A percentile compares a stretch with the other conserved stretches of the same genome.
phyloP scores from a whole-genome alignment of 1,140 invertebrate genomes.

The Nomia melanderi region DNA sequence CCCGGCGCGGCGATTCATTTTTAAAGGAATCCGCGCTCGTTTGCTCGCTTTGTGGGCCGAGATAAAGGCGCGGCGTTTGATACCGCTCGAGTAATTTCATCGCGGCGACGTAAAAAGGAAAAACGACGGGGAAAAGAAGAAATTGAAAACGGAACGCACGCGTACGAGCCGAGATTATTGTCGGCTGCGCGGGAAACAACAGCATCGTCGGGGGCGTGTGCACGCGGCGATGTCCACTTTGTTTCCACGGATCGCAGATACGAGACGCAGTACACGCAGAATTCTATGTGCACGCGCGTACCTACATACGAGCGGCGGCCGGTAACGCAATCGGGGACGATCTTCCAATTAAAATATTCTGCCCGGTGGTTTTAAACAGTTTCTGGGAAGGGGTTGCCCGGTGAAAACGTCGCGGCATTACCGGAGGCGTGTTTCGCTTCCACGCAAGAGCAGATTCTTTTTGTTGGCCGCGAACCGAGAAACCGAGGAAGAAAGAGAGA shows the following conservation, averaged over 20 bases:
- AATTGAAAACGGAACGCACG: background rate
- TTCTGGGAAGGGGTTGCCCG: constrained; percentile 28
- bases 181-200: constrained; percentile 11
- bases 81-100: constrained; percentile 48
- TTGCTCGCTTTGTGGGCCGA: constrained; percentile 21
- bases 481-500: background rate
- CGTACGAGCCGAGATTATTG: constrained; percentile 1
- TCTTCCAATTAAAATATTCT: constrained; percentile 68
- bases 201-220: background rate
- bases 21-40: constrained; percentile 21
- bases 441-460: constrained; percentile 37
- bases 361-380: constrained; percentile 60
- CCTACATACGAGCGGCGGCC: too few species aligned
- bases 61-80: constrained; percentile 41
- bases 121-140: background rate
- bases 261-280: constrained; percentile 28
- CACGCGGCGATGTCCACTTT: constrained; percentile 41
- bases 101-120: constrained; percentile 10
- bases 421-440: constrained; percentile 20
- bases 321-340: constrained; percentile 54
- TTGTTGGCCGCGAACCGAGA: constrained; percentile 21
- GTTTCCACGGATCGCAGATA: constrained; percentile 33
- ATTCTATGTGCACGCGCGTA: too few species aligned
- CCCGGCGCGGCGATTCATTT: constrained; percentile 27
- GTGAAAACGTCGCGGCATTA: constrained; percentile 25